Base-by-base conservation (phyloP, 2,888 invertebrate genomes). In the Escarpia spicata region DNA sequence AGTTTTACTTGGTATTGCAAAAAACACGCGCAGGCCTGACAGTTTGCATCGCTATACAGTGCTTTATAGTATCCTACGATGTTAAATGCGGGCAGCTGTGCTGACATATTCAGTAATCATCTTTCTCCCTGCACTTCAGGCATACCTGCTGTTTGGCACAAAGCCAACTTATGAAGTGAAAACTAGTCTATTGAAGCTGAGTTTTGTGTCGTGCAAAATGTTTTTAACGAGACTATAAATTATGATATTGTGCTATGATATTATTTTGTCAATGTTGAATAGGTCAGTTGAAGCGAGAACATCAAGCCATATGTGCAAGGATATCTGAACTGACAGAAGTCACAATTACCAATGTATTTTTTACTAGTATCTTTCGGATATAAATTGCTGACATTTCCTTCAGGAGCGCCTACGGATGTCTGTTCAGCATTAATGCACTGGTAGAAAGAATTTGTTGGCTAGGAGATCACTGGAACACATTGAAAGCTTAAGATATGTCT, bases 381-480 rank as follows among this genome's bases (percentile, higher is more conserved):
- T 75, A 75, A 75, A 75, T 75, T n/a, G n/a, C 75, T 26, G 75
- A 75, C 75, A n/a, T 75, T 75, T 75, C 75, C 75, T 26, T 75
- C 19, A 75, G 75, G 75, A 75, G 19, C 6, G 26, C 75, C 75
- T 26, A 3, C n/a, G 26, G 75, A 75, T 75, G 75, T 75, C 75
- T 75, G 75, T 26, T 75, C 75, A 26, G 26, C 26, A 75, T 75
- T n/a, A 75, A 26, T 75, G 75, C 75, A 19, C 6, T 26, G 3
- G 26, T 6, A 75, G 75, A 75, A 75, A 75, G 75, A 75, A 75
- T 4, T 26, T 26, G 26, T 75, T 26, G 75, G n/a, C 26, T 15
- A n/a, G 19, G 26, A 6, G 75, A 75, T 75, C 75, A 75, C 75
- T 75, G 3, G 75, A 9, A 52, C 3, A 52, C 12, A 3, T 52